Percentiles rank a stretch among this genome's conserved stretches.
Evolutionary conservation across 53 echinoderm and acorn worm genomes (phyloP).

Genomic region (Astropecten irregularis): DNA sequence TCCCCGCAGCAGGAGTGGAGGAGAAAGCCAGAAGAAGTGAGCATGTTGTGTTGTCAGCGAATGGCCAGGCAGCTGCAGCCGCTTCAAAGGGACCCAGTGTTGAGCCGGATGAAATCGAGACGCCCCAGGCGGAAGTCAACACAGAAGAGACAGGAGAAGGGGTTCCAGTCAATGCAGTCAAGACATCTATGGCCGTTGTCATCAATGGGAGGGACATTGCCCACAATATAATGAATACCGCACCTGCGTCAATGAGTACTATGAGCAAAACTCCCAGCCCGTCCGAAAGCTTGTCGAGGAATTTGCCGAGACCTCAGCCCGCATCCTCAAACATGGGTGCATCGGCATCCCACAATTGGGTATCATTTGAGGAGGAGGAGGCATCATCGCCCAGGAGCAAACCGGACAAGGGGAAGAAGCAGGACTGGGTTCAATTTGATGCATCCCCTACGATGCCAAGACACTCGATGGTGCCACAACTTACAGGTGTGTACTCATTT

Average conservation of each 20-base stretch:
- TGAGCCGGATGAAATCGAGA: not conserved
- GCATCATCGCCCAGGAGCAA: not conserved
- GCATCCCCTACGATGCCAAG: not conserved
- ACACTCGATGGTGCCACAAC: conserved; percentile 9
- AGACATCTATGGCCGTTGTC: conserved; percentile 1
- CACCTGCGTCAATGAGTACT: not conserved
- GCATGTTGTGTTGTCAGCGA: conserved; percentile 9
- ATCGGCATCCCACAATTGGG: conserved; percentile 36
- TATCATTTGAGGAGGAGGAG: conserved; percentile 25
- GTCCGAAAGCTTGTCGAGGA: not conserved
- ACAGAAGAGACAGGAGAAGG: not conserved
- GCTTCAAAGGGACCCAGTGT: not conserved
- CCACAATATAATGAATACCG: not conserved
- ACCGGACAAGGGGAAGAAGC: not conserved
- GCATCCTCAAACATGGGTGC: conserved; percentile 6
- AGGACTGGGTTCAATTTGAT: conserved; percentile 40
- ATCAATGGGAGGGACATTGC: not conserved
- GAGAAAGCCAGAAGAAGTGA: not conserved
- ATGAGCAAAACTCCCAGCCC: not conserved
- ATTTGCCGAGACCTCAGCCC: not conserved
- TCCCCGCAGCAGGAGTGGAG: conserved; percentile 16
- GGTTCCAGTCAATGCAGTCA: not conserved
- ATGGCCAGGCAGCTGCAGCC: conserved; percentile 28
- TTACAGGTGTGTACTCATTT: conserved; percentile 44
- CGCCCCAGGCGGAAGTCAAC: conserved; percentile 9